Evolutionary conservation across 1,140 invertebrate genomes (phyloP), one percentile per base, ranked within the genome.

Genomic region (Oryctes rhinoceros): DNA sequence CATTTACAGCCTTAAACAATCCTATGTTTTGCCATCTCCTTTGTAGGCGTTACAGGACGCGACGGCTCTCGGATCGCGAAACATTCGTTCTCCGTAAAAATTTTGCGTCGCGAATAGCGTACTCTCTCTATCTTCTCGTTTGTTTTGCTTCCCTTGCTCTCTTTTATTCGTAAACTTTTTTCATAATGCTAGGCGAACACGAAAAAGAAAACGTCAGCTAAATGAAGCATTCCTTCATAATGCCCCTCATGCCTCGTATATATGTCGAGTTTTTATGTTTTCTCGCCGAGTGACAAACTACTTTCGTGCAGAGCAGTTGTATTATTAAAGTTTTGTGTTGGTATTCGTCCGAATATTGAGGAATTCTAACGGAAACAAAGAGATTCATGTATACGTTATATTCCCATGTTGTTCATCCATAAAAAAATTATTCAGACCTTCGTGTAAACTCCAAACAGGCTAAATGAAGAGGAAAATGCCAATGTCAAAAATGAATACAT

Each of bases 121-220:
- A 13, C 49, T 53, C 11, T 18, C n/a, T 53, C 18, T 6, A 18
- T 59, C 49, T 59, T 59, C 3, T 59, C 18, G 11, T 59, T 59
- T 18, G 15, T 59, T 59, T 18, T 18, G 53, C n/a, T n/a, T 59
- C 0, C 53, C 18, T 59, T 3, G 15, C 5, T 59, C 13, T 18
- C 15, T 59, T 59, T 59, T 59, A 59, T 59, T 59, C 53, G 15
- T 59, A 59, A 59, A 59, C 53, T 59, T 59, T 59, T 59, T 59
- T 59, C 53, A 59, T 59, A 59, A 59, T 59, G 53, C 18, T 18
- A 59, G 18, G n/a, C 53, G 15, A 7, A 59, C 15, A 18, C 18
- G 15, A 59, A 59, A 59, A 53, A 53, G 49, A n/a, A 59, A n/a
- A 59, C 53, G 18, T 18, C 53, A 18, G 18, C 53, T 18, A 59